Evolutionary conservation across 1,140 invertebrate genomes (phyloP).

Genomic region (Zaprionus gabonicus): DNA sequence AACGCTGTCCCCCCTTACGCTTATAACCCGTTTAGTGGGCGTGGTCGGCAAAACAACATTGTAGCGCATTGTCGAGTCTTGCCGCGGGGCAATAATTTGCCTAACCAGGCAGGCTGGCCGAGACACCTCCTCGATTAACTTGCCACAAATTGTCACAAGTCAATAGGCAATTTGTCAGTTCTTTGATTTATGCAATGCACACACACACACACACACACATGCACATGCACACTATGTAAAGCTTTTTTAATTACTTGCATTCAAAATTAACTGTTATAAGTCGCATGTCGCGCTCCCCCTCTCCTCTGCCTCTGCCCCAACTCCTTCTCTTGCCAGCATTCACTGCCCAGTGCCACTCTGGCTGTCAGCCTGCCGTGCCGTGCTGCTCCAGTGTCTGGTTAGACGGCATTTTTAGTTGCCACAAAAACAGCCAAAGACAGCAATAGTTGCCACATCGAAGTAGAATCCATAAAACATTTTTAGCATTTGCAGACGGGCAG

Average conservation of each 20-base stretch:
- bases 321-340: neutral
- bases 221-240: slow-evolving; percentile 11
- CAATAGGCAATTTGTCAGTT: slow-evolving; percentile 47
- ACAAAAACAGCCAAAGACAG: slow-evolving; percentile 13
- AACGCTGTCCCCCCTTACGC: neutral
- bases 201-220: too few species aligned
- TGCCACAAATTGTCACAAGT: slow-evolving; percentile 39
- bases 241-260: slow-evolving; percentile 44
- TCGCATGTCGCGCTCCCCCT: slow-evolving; percentile 42
- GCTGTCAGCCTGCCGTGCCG: slow-evolving; percentile 24
- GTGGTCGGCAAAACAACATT: slow-evolving; percentile 1
- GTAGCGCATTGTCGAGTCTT: neutral
- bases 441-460: slow-evolving; percentile 29
- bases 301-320: slow-evolving; percentile 2
- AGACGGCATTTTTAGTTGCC: slow-evolving; percentile 48
- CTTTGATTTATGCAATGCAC: slow-evolving; percentile 39
- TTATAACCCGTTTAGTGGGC: slow-evolving; percentile 16
- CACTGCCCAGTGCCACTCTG: slow-evolving; percentile 1
- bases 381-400: slow-evolving; percentile 41
- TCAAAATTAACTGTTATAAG: slow-evolving; percentile 56
- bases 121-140: slow-evolving; percentile 27
- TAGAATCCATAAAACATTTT: slow-evolving; percentile 55
- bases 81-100: neutral
- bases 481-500: slow-evolving; percentile 53
- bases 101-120: neutral